phyloP scores from a whole-genome alignment of 2,888 invertebrate species.

The Cryptus armator region DNA sequence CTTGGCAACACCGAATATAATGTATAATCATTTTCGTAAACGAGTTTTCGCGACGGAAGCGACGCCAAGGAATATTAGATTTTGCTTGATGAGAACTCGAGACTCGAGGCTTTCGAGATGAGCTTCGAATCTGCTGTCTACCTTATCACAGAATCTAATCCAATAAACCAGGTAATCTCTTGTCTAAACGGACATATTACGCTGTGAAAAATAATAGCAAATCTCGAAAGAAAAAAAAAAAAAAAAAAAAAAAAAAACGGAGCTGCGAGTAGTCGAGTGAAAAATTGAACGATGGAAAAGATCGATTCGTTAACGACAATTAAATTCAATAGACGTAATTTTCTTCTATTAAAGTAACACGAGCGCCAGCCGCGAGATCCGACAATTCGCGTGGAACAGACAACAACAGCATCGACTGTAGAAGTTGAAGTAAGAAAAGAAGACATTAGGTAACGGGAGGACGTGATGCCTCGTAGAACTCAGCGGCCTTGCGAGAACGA shows the following conservation, averaged over 20 bases:
- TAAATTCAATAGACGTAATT: constrained; percentile 9
- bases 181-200: neutral
- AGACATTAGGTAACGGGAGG: constrained; percentile 48
- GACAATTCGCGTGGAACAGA: constrained; percentile 26
- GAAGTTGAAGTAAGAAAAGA: constrained; percentile 19
- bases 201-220: neutral
- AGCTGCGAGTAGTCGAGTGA: neutral
- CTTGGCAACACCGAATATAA: constrained; percentile 30
- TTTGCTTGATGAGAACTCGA: neutral
- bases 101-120: constrained; percentile 23
- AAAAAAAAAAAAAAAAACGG: constrained; percentile 18
- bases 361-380: neutral
- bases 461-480: constrained; percentile 33
- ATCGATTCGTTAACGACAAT: constrained; percentile 5
- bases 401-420: constrained; percentile 10
- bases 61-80: constrained; percentile 26
- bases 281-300: constrained; percentile 1
- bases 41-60: constrained; percentile 29
- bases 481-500: constrained; percentile 52
- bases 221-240: neutral
- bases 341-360: constrained; percentile 9
- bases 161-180: constrained; percentile 24
- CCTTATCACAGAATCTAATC: constrained; percentile 39
- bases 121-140: constrained; percentile 37
- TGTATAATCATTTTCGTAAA: constrained; percentile 45